These are phyloP conservation scores for Chitala chitala DNA, from an alignment of 2,113 vertebrate species.

Conservation along the genomic window DNA sequence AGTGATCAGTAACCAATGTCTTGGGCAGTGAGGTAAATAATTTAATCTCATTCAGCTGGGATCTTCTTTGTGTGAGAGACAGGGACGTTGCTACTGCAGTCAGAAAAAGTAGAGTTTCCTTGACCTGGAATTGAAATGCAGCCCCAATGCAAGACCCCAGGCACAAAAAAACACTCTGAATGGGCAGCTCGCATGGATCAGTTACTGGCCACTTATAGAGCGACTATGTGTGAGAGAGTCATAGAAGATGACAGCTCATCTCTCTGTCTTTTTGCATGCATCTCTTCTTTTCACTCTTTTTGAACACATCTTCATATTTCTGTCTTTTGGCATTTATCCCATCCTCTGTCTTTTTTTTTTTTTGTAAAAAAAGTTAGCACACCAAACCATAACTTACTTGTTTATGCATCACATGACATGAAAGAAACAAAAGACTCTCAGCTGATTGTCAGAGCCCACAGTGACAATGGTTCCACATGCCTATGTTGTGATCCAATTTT, in stretches of 20 bases:
- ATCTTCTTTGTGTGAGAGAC: not conserved
- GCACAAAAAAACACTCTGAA: not conserved
- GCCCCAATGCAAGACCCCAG: not conserved
- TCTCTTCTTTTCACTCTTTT: no score
- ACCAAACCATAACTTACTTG: no score
- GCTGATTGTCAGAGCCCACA: no score
- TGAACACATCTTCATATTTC: no score
- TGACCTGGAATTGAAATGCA: not conserved
- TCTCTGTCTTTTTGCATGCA: not conserved
- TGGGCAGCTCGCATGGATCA: not conserved
- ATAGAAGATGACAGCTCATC: not conserved
- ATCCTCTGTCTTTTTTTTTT: no score
- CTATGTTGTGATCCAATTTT: constrained; percentile 18
- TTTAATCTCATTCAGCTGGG: not conserved
- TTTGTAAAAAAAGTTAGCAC: no score
- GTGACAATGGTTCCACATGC: not conserved
- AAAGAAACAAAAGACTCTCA: not conserved
- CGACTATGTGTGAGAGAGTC: not conserved
- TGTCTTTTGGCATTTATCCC: no score
- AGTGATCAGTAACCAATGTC: not conserved
- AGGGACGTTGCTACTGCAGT: no score
- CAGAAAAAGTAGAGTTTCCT: not conserved
- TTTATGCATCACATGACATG: no score
- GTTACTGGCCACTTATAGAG: not conserved
- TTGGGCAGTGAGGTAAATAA: not conserved